A percentile compares a stretch with the other conserved stretches of the same genome.
Evolutionary conservation across 2,797 vertebrate genomes (phyloP).

Genomic region (Megaceryle alcyon): DNA sequence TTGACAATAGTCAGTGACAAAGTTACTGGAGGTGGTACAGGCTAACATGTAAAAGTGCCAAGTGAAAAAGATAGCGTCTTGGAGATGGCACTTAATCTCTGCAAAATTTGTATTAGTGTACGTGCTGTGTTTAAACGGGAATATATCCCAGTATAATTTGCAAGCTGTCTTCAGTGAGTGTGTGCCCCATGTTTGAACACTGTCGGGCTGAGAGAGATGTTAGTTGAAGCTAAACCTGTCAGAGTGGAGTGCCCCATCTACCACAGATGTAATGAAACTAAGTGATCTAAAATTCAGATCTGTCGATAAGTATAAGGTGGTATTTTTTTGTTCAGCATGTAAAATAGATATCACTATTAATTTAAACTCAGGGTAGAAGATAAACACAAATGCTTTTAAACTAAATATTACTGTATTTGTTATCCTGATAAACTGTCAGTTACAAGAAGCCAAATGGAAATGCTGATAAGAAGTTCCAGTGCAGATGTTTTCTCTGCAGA

Average conservation of each 20-base stretch:
- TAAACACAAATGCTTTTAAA: background rate
- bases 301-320: constrained; percentile 32
- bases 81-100: background rate
- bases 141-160: background rate
- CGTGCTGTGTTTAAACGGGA: background rate
- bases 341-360: background rate
- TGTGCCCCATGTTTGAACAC: constrained; percentile 30
- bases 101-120: too few species aligned
- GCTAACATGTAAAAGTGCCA: background rate
- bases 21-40: background rate
- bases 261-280: constrained; percentile 50
- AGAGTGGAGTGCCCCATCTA: constrained; percentile 12
- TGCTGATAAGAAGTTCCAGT: background rate
- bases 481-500: background rate
- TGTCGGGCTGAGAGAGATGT: constrained; percentile 49
- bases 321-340: constrained; percentile 29
- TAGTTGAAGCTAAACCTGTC: constrained; percentile 56
- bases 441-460: background rate
- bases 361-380: background rate
- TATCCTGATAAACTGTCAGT: background rate
- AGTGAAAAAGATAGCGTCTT: background rate
- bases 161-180: background rate
- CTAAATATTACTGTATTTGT: background rate
- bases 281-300: constrained; percentile 64
- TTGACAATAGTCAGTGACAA: background rate